Evolutionary conservation across 2,797 vertebrate species (phyloP).

Genomic region (Alcedo atthis): DNA sequence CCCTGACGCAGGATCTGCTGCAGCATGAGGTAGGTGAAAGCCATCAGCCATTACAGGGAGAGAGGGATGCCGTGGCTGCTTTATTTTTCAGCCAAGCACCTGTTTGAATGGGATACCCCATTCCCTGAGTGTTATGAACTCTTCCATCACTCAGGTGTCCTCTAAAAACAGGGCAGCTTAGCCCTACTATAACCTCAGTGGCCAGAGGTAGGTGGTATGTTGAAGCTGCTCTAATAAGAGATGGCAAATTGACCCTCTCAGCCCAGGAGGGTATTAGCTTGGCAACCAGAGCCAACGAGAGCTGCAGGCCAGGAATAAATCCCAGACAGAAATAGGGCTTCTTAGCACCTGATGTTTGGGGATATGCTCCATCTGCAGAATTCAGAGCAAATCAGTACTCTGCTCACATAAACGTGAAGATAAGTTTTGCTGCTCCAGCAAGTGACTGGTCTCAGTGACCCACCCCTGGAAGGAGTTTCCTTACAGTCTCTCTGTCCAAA

Average conservation of each 20-base stretch:
- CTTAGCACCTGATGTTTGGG: background rate
- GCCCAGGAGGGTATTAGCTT: background rate
- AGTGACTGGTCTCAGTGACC: background rate
- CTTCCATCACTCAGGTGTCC: background rate
- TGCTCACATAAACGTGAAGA: background rate
- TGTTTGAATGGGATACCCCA: background rate
- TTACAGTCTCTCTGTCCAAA: background rate
- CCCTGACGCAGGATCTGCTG: slow-evolving; percentile 89
- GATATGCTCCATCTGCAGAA: background rate
- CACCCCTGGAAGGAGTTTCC: background rate
- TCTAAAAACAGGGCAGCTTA: background rate
- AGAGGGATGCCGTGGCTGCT: background rate
- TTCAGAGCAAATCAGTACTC: background rate
- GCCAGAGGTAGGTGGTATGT: background rate
- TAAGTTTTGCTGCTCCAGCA: background rate
- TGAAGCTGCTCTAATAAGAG: background rate
- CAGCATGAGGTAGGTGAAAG: slow-evolving; percentile 79
- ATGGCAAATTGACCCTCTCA: background rate
- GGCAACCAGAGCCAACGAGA: background rate
- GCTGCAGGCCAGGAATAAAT: background rate
- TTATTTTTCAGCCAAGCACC: background rate
- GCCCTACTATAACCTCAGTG: background rate
- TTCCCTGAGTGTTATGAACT: background rate
- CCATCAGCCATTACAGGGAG: fast-evolving
- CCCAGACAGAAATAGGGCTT: background rate